phyloP scores from a whole-genome alignment of 2,113 vertebrate species.

The Psittacus erithacus region DNA sequence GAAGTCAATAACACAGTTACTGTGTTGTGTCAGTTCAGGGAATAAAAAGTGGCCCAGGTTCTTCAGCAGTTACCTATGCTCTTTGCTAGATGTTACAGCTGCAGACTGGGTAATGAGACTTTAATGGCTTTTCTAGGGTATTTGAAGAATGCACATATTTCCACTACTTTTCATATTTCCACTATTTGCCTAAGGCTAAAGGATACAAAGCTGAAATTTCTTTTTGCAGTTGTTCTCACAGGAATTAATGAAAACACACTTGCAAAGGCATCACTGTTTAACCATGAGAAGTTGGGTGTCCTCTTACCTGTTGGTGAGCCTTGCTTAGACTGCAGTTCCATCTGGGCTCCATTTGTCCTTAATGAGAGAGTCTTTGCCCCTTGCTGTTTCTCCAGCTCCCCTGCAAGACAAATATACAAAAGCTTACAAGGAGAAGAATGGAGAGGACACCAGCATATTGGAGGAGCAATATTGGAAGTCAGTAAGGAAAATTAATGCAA shows the following conservation, averaged over 20 bases:
- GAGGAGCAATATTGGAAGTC: background rate
- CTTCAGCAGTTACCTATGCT: background rate
- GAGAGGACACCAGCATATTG: background rate
- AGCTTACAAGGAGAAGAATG: background rate
- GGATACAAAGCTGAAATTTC: background rate
- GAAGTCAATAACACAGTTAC: background rate
- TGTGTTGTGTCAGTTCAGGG: background rate
- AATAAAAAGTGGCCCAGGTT: background rate
- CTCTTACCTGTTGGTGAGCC: constrained; percentile 88
- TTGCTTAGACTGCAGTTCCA: constrained; percentile 86
- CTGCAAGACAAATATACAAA: constrained; percentile 49
- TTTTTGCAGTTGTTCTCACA: background rate
- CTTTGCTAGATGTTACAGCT: background rate
- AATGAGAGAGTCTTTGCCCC: constrained; percentile 83
- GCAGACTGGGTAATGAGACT: background rate
- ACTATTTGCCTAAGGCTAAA: background rate
- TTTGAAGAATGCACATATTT: background rate
- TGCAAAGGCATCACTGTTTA: background rate
- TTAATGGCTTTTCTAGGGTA: background rate
- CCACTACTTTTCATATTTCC: background rate
- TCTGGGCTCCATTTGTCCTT: constrained; percentile 86
- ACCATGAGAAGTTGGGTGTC: background rate
- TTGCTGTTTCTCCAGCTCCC: constrained; percentile 96
- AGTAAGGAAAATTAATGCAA: background rate
- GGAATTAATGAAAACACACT: background rate